Percentiles rank a stretch among this genome's conserved stretches.
Evolutionary conservation across 1,140 invertebrate genomes (phyloP).

Genomic region (Venturia canescens): DNA sequence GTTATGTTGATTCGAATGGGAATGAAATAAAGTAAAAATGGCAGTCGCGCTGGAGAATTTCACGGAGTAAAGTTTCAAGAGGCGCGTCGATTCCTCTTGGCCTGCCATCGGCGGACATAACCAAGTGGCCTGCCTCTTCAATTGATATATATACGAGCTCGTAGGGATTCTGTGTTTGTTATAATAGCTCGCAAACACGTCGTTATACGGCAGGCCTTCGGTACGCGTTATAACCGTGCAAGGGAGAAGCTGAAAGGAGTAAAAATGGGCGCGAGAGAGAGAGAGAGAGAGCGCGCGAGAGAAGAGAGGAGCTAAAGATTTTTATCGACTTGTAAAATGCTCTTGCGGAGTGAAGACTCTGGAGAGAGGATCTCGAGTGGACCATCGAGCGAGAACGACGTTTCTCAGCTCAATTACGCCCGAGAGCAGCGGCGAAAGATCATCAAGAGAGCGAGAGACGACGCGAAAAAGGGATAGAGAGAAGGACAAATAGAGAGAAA

Average conservation of each 20-base stretch:
- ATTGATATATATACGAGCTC: slow-evolving; percentile 16
- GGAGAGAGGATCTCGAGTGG: slow-evolving; percentile 21
- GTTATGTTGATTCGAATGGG: no score
- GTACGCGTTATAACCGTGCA: not conserved
- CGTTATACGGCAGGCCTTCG: slow-evolving; percentile 19
- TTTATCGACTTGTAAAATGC: slow-evolving; percentile 33
- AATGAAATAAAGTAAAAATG: no score
- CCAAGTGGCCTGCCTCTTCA: slow-evolving; percentile 29
- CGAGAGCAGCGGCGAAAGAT: slow-evolving; percentile 27
- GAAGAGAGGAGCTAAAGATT: not conserved
- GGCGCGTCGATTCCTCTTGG: not conserved
- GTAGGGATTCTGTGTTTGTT: slow-evolving; percentile 31
- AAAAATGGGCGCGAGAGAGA: no score
- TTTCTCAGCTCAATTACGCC: slow-evolving; percentile 21
- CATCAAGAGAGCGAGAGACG: not conserved
- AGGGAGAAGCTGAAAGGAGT: not conserved
- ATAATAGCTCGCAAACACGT: slow-evolving; percentile 41
- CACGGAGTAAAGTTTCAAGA: not conserved
- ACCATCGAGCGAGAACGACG: slow-evolving; percentile 24
- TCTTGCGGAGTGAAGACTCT: slow-evolving; percentile 17
- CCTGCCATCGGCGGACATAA: not conserved
- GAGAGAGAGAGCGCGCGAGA: not conserved
- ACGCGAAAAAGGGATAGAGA: no score
- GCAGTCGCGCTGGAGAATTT: not conserved
- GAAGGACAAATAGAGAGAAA: not conserved